Percentiles rank a stretch among this genome's conserved stretches.
phyloP scores from a whole-genome alignment of 2,888 invertebrate genomes.

The Leucania comma region DNA sequence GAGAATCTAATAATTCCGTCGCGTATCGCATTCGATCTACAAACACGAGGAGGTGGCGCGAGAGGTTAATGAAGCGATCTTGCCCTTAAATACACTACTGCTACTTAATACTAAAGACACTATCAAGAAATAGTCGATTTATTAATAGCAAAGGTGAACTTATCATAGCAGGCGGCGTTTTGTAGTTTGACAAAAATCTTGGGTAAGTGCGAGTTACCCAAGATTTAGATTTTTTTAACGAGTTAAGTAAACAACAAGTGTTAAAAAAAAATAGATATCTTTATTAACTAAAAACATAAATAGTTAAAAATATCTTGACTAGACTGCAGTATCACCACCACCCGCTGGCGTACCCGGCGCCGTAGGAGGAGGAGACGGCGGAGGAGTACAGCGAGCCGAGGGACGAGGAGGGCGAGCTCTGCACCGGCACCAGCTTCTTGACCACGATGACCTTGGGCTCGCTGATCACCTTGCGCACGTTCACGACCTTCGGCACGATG shows the following conservation, averaged over 20 bases:
- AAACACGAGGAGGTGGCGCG: no score
- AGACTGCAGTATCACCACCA: constrained; percentile 22
- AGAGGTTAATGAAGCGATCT: no score
- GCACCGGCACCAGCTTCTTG: constrained; percentile 53
- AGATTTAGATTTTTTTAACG: background rate
- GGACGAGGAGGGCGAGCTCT: constrained; percentile 7
- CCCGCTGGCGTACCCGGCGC: constrained; percentile 34
- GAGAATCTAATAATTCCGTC: background rate
- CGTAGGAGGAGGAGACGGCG: constrained; percentile 24
- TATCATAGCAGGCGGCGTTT: no score
- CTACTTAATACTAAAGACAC: background rate
- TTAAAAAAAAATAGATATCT: background rate
- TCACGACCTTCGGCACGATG: constrained; percentile 52
- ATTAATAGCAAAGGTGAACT: background rate
- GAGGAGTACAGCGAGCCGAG: constrained; percentile 17
- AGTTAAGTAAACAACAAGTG: background rate
- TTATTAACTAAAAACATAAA: constrained; percentile 28
- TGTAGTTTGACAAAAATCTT: background rate
- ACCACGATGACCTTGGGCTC: constrained; percentile 53
- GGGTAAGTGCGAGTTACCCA: no score
- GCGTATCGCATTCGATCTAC: background rate
- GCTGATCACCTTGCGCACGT: constrained; percentile 52
- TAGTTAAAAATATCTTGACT: constrained; percentile 15
- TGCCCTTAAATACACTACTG: no score
- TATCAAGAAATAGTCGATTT: background rate